Evolutionary conservation across 2,113 vertebrate genomes (phyloP).

Genomic region (Psilopogon haemacephalus): DNA sequence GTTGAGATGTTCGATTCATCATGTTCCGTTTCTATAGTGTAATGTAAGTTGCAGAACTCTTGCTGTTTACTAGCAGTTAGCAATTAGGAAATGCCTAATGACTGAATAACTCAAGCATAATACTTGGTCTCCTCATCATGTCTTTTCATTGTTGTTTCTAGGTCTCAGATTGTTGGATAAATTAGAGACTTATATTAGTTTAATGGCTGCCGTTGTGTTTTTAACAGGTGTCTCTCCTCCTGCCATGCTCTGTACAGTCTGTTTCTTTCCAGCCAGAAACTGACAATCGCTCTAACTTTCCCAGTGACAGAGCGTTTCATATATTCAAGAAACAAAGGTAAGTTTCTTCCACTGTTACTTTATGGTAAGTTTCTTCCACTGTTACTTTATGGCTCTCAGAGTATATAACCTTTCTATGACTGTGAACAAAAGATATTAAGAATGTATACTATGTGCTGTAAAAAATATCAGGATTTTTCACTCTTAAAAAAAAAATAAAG

Average conservation of each 20-base stretch:
- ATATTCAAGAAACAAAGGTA: slow-evolving; percentile 98
- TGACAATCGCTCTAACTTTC: slow-evolving; percentile 95
- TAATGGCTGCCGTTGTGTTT: neutral
- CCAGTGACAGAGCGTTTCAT: slow-evolving; percentile 93
- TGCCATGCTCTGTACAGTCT: slow-evolving; percentile 87
- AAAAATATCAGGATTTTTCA: neutral
- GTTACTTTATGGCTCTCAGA: neutral
- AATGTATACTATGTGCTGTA: neutral
- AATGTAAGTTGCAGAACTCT: neutral
- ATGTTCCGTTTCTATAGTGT: neutral
- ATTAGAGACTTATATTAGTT: neutral
- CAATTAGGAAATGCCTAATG: neutral
- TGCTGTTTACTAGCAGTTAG: neutral
- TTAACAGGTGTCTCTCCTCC: slow-evolving; percentile 82
- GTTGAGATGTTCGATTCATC: neutral
- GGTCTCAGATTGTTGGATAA: neutral
- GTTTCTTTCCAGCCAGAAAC: slow-evolving; percentile 97
- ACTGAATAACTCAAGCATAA: neutral
- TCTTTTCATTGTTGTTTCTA: neutral
- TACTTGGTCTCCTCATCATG: neutral
- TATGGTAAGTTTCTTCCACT: slow-evolving; percentile 25
- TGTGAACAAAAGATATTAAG: neutral
- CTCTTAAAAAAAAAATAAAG: neutral
- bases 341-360: neutral
- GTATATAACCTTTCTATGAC: neutral